These are phyloP conservation scores for Folsomia candida DNA, from an alignment of 2,888 invertebrate species.

Conservation along the genomic window DNA sequence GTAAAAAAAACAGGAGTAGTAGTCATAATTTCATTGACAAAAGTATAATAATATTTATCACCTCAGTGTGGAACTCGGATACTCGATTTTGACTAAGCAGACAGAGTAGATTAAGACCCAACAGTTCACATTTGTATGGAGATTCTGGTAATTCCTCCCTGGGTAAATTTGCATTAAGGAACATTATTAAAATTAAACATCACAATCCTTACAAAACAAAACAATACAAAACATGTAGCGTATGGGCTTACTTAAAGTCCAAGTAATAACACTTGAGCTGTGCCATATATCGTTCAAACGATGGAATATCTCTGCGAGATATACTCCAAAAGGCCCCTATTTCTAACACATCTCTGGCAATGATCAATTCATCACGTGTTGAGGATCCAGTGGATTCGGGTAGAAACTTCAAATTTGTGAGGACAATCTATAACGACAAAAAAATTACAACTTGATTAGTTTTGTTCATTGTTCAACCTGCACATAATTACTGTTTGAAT, in stretches of 20 bases:
- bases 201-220: background rate
- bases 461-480: background rate
- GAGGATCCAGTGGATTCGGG: slow-evolving; percentile 45
- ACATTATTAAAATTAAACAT: background rate
- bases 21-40: too few relatives aligned
- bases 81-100: slow-evolving; percentile 92
- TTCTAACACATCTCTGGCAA: slow-evolving; percentile 79
- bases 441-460: background rate
- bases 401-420: slow-evolving; percentile 46
- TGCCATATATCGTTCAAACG: slow-evolving; percentile 95
- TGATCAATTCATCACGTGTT: slow-evolving; percentile 43
- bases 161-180: slow-evolving; percentile 32
- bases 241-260: slow-evolving; percentile 78
- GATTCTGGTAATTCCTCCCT: slow-evolving; percentile 83
- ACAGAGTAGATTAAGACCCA: slow-evolving; percentile 90
- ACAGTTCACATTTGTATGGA: slow-evolving; percentile 86
- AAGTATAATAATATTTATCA: too few relatives aligned
- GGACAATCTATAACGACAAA: slow-evolving; percentile 37
- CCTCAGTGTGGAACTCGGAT: slow-evolving; percentile 97
- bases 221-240: slow-evolving; percentile 4
- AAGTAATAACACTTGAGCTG: slow-evolving; percentile 97
- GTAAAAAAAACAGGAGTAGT: too few relatives aligned
- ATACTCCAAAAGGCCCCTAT: slow-evolving; percentile 91
- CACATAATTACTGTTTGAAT: background rate
- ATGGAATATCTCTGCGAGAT: slow-evolving; percentile 83